Evolutionary conservation across 2,888 invertebrate species (phyloP).

Genomic region (Parnassius orleans): DNA sequence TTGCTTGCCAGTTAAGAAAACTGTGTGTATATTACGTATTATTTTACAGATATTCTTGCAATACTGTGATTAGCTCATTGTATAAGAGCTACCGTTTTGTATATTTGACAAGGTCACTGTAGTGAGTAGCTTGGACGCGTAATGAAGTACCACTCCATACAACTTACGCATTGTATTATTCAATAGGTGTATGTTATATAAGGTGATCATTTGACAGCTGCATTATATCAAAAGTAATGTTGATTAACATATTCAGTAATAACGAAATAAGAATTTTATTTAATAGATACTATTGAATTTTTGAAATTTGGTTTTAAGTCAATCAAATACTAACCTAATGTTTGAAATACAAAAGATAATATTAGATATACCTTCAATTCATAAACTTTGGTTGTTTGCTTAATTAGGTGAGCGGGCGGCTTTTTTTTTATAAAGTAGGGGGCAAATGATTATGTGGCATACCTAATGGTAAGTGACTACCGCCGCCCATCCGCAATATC

Average conservation of each 20-base stretch:
- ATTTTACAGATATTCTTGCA: constrained; percentile 46
- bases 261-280: constrained; percentile 14
- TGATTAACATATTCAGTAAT: constrained; percentile 41
- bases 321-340: no score
- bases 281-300: no score
- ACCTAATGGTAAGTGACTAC: no score
- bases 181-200: constrained; percentile 36
- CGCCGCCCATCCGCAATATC: no score
- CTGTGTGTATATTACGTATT: constrained; percentile 41
- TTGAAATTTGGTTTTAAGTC: no score
- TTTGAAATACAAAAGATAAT: no score
- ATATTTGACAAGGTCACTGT: constrained; percentile 63
- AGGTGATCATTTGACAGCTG: constrained; percentile 42
- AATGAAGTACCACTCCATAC: constrained; percentile 49
- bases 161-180: constrained; percentile 27
- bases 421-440: no score
- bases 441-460: no score
- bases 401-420: no score
- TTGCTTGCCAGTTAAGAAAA: constrained; percentile 18
- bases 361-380: no score
- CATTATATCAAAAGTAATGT: constrained; percentile 32
- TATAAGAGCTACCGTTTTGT: constrained; percentile 66
- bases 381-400: no score
- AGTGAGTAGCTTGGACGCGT: constrained; percentile 57
- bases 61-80: constrained; percentile 73